Evolutionary conservation across 2,888 invertebrate genomes (phyloP).

Genomic region (Meghimatium bilineatum): DNA sequence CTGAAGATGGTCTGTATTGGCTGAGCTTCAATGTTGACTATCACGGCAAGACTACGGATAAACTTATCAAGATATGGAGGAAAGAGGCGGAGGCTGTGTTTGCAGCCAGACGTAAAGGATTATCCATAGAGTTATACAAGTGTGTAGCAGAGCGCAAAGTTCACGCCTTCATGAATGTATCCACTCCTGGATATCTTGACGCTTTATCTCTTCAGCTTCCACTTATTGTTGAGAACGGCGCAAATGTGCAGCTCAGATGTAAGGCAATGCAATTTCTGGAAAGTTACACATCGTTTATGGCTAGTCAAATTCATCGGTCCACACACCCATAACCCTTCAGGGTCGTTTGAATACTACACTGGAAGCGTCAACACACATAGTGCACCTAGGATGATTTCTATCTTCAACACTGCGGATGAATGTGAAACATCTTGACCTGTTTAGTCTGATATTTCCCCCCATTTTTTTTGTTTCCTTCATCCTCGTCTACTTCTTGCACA

Average conservation of each 20-base stretch:
- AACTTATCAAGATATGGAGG: conserved; percentile 59
- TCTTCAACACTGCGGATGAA: too few species aligned
- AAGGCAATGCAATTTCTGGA: conserved; percentile 58
- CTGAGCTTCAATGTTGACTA: conserved; percentile 60
- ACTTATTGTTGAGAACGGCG: conserved; percentile 61
- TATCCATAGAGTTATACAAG: conserved; percentile 59
- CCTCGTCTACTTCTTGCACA: too few species aligned
- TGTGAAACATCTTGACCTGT: too few species aligned
- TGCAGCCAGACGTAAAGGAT: conserved; percentile 52
- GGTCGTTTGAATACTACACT: too few species aligned
- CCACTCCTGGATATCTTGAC: conserved; percentile 55
- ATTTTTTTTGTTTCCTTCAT: too few species aligned
- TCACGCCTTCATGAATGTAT: conserved; percentile 56
- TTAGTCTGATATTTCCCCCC: too few species aligned
- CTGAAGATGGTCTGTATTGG: conserved; percentile 61
- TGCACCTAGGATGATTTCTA: too few species aligned
- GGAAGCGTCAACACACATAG: too few species aligned
- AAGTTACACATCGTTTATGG: conserved; percentile 47
- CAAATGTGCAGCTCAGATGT: conserved; percentile 55
- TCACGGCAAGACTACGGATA: conserved; percentile 57
- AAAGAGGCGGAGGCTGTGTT: conserved; percentile 58
- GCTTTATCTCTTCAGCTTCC: conserved; percentile 58
- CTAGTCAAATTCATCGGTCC: conserved; percentile 1
- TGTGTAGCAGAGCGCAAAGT: conserved; percentile 61
- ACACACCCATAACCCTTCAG: too few species aligned